Percentiles rank a stretch among this genome's conserved stretches.
phyloP scores from a whole-genome alignment of 2,888 invertebrate genomes.

The Pyrrhia umbra region DNA sequence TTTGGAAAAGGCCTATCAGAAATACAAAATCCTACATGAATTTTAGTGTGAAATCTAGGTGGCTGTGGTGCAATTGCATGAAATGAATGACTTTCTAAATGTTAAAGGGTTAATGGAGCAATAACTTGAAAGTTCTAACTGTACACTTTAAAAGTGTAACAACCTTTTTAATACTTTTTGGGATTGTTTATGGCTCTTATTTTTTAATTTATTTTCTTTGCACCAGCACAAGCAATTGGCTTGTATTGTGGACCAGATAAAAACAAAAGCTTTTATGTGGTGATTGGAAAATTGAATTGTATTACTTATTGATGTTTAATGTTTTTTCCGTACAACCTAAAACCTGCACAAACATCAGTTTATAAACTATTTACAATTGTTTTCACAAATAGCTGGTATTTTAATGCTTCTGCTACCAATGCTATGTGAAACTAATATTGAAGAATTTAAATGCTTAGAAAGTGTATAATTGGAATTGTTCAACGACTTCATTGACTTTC shows the following conservation, averaged over 20 bases:
- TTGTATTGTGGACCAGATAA: not conserved
- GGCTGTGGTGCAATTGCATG: constrained; percentile 44
- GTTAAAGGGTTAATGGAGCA: constrained; percentile 62
- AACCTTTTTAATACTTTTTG: constrained; percentile 49
- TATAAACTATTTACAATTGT: not conserved
- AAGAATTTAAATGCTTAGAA: constrained; percentile 56
- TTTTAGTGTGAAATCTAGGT: constrained; percentile 54
- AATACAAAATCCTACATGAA: constrained; percentile 51
- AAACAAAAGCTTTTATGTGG: no score
- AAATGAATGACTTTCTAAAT: constrained; percentile 66
- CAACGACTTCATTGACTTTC: constrained; percentile 40
- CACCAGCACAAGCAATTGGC: not conserved
- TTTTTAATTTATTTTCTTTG: not conserved
- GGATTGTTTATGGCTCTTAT: not conserved
- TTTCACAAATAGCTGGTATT: not conserved
- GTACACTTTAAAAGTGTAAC: constrained; percentile 52
- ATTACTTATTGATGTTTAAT: no score
- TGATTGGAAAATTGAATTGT: no score
- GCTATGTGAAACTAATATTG: constrained; percentile 26
- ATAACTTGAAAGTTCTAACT: constrained; percentile 60
- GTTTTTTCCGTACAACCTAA: no score
- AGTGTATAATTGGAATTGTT: constrained; percentile 51
- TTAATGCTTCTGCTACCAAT: constrained; percentile 6
- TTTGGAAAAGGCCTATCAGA: constrained; percentile 46
- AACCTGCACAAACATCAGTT: no score